Evolutionary conservation across 2,797 vertebrate genomes (phyloP).

Genomic region (Lepidocolaptes lacrymiger): DNA sequence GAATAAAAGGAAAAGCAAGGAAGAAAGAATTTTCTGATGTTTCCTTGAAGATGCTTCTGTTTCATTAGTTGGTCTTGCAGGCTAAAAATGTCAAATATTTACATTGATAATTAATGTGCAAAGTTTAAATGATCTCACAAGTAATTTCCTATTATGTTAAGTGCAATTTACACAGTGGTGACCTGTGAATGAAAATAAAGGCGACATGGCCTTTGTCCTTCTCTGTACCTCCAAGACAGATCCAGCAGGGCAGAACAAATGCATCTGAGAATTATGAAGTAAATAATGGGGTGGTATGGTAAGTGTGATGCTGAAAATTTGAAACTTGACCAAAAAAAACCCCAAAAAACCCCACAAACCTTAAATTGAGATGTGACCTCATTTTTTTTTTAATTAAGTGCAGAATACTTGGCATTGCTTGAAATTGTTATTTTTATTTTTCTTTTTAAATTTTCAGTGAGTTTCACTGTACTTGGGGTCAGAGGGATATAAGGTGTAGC

Average conservation of each 20-base stretch:
- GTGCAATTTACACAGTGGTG: not conserved
- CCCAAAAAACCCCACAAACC: not conserved
- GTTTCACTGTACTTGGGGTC: not conserved
- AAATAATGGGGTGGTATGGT: not conserved
- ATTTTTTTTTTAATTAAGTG: not conserved
- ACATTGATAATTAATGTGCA: not conserved
- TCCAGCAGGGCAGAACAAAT: not conserved
- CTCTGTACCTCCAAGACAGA: not conserved
- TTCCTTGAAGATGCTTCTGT: not conserved
- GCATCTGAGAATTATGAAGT: not conserved
- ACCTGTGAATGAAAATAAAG: not conserved
- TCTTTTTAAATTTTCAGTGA: not conserved
- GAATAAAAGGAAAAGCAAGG: not conserved
- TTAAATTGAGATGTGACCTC: not conserved
- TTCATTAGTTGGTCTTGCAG: not conserved
- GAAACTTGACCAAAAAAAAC: not conserved
- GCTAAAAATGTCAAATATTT: not conserved
- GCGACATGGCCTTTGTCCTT: rapidly evolving
- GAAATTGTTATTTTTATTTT: not conserved
- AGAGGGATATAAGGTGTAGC: not conserved
- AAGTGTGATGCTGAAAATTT: not conserved
- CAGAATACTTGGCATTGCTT: not conserved
- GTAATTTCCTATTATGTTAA: not conserved
- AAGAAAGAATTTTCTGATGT: not conserved
- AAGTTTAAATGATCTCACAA: not conserved